Percentiles rank a stretch among this genome's conserved stretches.
phyloP scores from a whole-genome alignment of 2,113 vertebrate genomes.

The Fulica atra region DNA sequence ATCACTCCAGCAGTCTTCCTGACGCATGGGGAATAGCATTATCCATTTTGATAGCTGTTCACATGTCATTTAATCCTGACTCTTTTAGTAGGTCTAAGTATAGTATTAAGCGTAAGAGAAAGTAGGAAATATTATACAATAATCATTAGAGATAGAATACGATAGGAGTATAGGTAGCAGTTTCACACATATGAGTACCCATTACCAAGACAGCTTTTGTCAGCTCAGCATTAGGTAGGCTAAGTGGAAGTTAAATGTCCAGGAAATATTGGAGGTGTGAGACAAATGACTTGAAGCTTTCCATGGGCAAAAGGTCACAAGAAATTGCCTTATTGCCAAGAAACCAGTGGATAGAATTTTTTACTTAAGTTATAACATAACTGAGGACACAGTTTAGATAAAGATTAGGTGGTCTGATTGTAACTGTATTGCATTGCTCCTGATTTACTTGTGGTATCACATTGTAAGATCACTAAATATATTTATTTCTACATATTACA shows the following conservation, averaged over 20 bases:
- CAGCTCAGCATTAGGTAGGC: constrained; percentile 55
- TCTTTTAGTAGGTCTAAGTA: constrained; percentile 60
- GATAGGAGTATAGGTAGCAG: constrained; percentile 49
- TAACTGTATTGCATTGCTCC: background rate
- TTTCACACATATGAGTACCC: constrained; percentile 27
- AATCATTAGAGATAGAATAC: constrained; percentile 55
- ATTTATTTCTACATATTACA: background rate
- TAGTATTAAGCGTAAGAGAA: constrained; percentile 49
- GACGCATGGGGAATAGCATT: background rate
- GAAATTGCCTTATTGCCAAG: constrained; percentile 15
- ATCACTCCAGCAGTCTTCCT: background rate
- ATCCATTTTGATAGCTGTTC: constrained; percentile 38
- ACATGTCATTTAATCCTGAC: constrained; percentile 59
- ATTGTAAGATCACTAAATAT: background rate
- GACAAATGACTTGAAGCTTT: constrained; percentile 29
- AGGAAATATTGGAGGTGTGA: constrained; percentile 50
- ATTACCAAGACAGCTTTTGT: constrained; percentile 60
- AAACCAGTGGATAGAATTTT: background rate
- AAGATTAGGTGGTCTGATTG: background rate
- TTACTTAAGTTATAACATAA: background rate
- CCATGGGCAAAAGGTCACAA: constrained; percentile 31
- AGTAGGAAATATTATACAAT: constrained; percentile 60
- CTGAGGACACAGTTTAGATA: background rate
- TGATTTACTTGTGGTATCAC: background rate
- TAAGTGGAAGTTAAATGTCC: constrained; percentile 56